Conservation (phyloP, 2,888 invertebrate species). For the Chrysolina americana region DNA sequence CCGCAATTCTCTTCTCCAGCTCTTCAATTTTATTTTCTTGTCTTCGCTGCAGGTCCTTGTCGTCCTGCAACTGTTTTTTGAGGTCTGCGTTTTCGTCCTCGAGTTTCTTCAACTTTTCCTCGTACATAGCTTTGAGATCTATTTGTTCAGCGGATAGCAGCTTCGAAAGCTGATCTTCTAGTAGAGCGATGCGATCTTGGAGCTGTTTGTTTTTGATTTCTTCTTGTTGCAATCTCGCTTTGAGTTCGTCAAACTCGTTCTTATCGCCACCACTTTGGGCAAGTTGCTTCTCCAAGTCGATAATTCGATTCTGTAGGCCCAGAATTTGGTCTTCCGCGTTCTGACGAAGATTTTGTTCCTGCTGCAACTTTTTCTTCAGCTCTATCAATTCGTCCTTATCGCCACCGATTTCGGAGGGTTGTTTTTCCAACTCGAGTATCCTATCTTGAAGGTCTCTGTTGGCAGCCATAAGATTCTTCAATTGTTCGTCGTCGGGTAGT, state of each 20-base stretch:
- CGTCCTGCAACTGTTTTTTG: conserved; percentile 28
- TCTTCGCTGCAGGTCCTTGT: neutral
- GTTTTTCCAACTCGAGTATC: conserved; percentile 4
- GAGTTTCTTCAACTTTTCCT: conserved; percentile 25
- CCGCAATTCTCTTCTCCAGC: conserved; percentile 14
- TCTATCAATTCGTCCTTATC: neutral
- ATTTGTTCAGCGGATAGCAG: neutral
- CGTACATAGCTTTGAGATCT: conserved; percentile 1
- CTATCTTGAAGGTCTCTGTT: neutral
- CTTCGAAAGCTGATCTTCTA: neutral
- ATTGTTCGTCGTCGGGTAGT: conserved; percentile 43
- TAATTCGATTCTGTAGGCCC: neutral
- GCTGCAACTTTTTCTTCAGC: neutral
- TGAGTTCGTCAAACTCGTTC: conserved; percentile 25
- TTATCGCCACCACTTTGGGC: conserved; percentile 11
- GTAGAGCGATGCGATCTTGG: neutral
- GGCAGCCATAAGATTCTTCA: conserved; percentile 30
- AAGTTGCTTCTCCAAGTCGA: conserved; percentile 3
- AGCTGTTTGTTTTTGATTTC: conserved; percentile 4
- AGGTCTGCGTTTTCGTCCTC: conserved; percentile 31
- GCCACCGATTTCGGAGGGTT: conserved; percentile 14
- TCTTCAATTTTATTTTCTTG: neutral
- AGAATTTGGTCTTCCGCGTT: neutral
- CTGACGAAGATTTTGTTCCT: neutral
- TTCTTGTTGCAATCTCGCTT: conserved; percentile 5